Evolutionary conservation across 2,113 vertebrate genomes (phyloP), one percentile per base, ranked within the genome.

Genomic region (Hemiprocne comata): DNA sequence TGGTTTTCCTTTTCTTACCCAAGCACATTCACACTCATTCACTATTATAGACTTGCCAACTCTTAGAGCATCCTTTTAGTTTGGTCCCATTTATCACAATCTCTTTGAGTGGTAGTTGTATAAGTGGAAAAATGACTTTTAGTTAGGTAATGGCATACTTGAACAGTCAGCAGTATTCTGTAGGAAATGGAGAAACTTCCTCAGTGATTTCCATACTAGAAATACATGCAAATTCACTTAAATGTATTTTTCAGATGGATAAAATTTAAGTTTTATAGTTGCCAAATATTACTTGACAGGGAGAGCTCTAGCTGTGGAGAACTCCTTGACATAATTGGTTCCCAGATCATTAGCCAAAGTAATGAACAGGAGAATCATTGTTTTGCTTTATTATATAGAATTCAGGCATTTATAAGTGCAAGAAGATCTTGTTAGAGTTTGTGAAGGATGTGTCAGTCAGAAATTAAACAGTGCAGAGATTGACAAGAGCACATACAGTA

Each of bases 1-100:
- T 91, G 60, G 78, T 93, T 94, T 93, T 94, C 51, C 46, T 74
- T 88, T 86, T 92, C 81, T 86, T 82, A 74, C 42, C 51, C 38
- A 80, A 83, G 67, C 3, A 1, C 48, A 46, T 92, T 93, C 75
- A 80, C 15, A 38, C 44, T 76, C 55, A 18, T 88, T 93, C 75
- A 76, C 36, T 95, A 7, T 93, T 87, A 79, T 2, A 83, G 78
- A 70, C 71, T 93, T 93, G 51, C 67, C 90, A 93, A 23, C 71
- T 80, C 51, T 46, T 91, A 36, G 38, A 70, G 11, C 60, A 55
- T 85, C 71, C 34, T 81, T 93, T 90, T 55, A 34, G 42, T 86
- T 94, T 84, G 53, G 48, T 93, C 36, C 18, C 48, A 80, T 88
- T 95, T 96, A 44, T 96, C 72, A 90, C 34, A 60, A 26, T 76